These are phyloP conservation scores for Prunella strophiata DNA, from an alignment of 2,797 vertebrate genomes.

Conservation along the genomic window DNA sequence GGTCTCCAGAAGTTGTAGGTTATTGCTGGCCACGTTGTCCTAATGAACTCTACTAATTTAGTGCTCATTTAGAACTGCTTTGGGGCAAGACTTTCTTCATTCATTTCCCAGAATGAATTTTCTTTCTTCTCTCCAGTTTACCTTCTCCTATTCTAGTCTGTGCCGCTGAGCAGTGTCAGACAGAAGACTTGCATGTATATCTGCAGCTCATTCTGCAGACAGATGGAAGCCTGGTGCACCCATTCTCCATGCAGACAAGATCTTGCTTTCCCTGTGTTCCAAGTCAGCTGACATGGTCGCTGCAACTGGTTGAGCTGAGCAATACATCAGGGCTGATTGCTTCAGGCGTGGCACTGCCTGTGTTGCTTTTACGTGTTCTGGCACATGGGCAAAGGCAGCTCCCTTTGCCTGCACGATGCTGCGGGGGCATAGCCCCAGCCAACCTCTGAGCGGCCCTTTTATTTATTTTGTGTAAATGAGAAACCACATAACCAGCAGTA, in stretches of 20 bases:
- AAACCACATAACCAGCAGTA: neutral
- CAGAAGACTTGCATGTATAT: neutral
- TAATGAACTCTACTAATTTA: neutral
- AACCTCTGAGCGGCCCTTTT: neutral
- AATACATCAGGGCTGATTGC: neutral
- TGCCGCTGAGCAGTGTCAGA: neutral
- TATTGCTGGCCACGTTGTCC: neutral
- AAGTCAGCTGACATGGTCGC: neutral
- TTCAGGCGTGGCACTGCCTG: neutral
- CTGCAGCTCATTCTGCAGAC: neutral
- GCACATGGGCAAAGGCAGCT: neutral
- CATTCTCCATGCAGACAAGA: neutral
- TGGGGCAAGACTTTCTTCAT: neutral
- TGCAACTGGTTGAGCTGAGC: neutral
- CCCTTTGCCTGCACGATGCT: neutral
- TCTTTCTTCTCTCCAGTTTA: neutral
- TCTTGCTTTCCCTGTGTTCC: neutral
- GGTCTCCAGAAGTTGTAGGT: neutral
- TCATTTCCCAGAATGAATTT: neutral
- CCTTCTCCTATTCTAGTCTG: neutral
- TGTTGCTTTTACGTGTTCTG: neutral
- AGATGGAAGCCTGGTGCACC: neutral
- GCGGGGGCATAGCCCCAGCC: neutral
- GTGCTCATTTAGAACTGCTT: neutral
- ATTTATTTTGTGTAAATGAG: neutral